A percentile compares a stretch with the other conserved stretches of the same genome.
Conservation (phyloP, 2,797 vertebrate genomes). For the Pachyuromys duprasi region DNA sequence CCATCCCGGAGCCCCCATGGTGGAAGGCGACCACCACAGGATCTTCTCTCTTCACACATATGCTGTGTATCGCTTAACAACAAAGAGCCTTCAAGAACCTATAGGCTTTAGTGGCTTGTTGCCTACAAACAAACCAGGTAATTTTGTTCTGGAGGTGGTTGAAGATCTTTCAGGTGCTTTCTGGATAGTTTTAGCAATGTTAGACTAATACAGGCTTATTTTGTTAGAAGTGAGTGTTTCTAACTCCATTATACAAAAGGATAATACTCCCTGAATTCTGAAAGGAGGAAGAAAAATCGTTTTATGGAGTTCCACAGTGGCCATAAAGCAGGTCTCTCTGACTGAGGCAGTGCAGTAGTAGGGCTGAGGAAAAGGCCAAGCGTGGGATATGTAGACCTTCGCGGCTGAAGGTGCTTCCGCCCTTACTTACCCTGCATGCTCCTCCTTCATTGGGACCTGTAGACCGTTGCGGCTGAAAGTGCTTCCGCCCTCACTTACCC, state of each 20-base stretch:
- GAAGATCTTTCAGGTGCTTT: neutral
- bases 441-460: no score
- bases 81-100: neutral
- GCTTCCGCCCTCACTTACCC: neutral
- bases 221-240: neutral
- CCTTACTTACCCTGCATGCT: neutral
- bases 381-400: neutral
- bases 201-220: neutral
- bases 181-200: neutral
- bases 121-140: neutral
- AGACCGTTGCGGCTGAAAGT: neutral
- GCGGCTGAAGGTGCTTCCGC: neutral
- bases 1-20: neutral
- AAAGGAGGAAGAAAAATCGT: slow-evolving; percentile 12
- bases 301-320: neutral
- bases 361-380: neutral
- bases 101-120: neutral
- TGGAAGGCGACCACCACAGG: neutral
- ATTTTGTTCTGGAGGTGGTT: neutral
- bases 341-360: neutral
- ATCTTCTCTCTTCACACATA: neutral
- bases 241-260: neutral
- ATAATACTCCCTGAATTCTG: neutral
- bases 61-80: neutral
- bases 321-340: neutral